Conservation (phyloP, 2,888 invertebrate species). For the Platynereis dumerilii region DNA sequence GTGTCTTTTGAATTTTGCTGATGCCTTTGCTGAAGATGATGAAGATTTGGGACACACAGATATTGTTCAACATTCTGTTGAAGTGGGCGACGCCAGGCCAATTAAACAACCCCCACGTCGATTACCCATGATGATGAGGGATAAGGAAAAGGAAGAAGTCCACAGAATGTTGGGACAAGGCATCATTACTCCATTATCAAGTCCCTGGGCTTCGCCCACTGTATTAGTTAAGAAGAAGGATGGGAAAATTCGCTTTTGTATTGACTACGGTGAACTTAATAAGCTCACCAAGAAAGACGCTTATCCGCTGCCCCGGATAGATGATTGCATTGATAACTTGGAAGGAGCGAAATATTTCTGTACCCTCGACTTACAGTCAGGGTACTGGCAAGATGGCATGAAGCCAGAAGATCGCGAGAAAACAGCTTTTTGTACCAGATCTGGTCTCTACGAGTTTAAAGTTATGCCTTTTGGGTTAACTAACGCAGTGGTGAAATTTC, state of each 20-base stretch:
- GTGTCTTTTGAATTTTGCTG: not conserved
- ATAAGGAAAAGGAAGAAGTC: not conserved
- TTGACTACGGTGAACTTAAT: conserved; percentile 20
- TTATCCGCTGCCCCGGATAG: conserved; percentile 11
- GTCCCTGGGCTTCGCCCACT: too few relatives aligned
- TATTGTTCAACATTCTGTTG: conserved; percentile 10
- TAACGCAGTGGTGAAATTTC: not conserved
- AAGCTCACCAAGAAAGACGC: not conserved
- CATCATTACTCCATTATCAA: too few relatives aligned
- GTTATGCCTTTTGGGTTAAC: not conserved
- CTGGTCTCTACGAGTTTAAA: not conserved
- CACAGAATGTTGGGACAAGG: too few relatives aligned
- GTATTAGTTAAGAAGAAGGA: conserved; percentile 18
- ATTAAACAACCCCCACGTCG: conserved; percentile 15
- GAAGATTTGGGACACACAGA: conserved; percentile 9
- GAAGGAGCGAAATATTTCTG: not conserved
- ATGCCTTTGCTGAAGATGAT: not conserved
- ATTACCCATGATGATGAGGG: not conserved
- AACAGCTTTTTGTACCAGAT: conserved; percentile 2
- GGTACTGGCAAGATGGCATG: too few relatives aligned
- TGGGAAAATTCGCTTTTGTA: conserved; percentile 17
- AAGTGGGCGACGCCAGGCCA: not conserved
- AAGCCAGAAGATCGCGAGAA: not conserved
- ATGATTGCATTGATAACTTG: conserved; percentile 1
- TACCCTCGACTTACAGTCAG: conserved; percentile 6